Evolutionary conservation across 1,140 invertebrate species (phyloP), one percentile per base, ranked within the genome.

Genomic region (Acyrthosiphon pisum): DNA sequence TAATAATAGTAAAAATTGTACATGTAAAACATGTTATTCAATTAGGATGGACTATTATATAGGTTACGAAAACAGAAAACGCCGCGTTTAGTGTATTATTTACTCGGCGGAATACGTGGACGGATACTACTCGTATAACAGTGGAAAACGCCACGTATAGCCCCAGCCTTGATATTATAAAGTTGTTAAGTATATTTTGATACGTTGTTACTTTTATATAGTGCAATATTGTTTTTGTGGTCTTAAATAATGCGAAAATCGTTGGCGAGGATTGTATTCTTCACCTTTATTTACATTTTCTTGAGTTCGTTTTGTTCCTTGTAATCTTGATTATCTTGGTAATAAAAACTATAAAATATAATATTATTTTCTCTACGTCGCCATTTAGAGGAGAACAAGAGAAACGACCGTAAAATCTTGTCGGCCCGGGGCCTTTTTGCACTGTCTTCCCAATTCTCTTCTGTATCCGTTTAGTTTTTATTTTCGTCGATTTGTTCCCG

Each of bases 381-480:
- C 11, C 76, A 41, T 83, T 84, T 81, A 92, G 30, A 53, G 7
- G 6, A 26, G 14, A 83, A 37, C 22, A 18, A 83, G 35, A 53
- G 7, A 93, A 93, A 93, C 76, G 81, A 86, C 91, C 81, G 91
- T 93, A 93, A 93, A 93, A 93, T 86, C 81, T 53, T 86, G 91
- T 93, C 81, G 35, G 91, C 68, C 81, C 26, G 76, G 81, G 91
- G 48, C 35, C 48, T 83, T 68, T 92, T 81, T 30, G 30, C 11
- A 76, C 76, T 23, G 23, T 44, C 11, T 48, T 11, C 4, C 76
- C 91, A 46, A 18, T 83, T 92, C 23, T 22, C 26, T 93, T 53
- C 35, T 46, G 81, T 56, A 92, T 83, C 68, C 44, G 37, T 83
- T 93, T 93, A 93, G 46, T 86, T 93, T 92, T 93, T 93, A 93